Evolutionary conservation across 2,888 invertebrate species (phyloP).

Genomic region (Lasioglossum lativentre): DNA sequence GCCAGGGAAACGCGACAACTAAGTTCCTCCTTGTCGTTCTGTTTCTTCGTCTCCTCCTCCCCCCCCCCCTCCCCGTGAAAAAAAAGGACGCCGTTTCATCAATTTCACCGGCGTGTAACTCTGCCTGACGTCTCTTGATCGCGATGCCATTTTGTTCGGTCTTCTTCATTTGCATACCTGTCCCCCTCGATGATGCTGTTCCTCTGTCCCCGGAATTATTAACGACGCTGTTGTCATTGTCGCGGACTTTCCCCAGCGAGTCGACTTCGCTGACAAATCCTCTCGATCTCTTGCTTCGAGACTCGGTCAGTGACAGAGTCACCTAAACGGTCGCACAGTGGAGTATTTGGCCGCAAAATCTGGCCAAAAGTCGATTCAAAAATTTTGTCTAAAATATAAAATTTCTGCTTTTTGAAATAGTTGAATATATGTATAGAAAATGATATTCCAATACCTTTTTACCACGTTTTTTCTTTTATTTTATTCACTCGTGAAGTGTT

Average conservation of each 20-base stretch:
- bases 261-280: slow-evolving; percentile 1
- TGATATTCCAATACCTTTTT: no score
- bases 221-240: slow-evolving; percentile 8
- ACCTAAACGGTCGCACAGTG: no score
- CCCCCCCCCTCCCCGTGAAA: background rate
- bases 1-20: background rate
- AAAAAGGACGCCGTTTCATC: background rate
- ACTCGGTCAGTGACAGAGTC: no score
- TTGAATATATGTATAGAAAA: no score
- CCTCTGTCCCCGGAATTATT: background rate
- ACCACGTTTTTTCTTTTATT: no score
- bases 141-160: slow-evolving; percentile 29
- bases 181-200: background rate
- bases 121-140: slow-evolving; percentile 11
- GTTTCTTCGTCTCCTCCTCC: background rate
- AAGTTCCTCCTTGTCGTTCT: background rate
- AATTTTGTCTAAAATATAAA: no score
- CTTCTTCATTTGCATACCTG: slow-evolving; percentile 27
- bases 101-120: background rate
- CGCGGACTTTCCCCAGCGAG: background rate
- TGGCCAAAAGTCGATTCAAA: no score
- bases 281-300: background rate
- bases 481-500: no score
- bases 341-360: no score
- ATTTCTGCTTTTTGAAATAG: no score